These are phyloP conservation scores for Aphodius sticticus DNA, from an alignment of 2,888 invertebrate species.

Conservation along the genomic window DNA sequence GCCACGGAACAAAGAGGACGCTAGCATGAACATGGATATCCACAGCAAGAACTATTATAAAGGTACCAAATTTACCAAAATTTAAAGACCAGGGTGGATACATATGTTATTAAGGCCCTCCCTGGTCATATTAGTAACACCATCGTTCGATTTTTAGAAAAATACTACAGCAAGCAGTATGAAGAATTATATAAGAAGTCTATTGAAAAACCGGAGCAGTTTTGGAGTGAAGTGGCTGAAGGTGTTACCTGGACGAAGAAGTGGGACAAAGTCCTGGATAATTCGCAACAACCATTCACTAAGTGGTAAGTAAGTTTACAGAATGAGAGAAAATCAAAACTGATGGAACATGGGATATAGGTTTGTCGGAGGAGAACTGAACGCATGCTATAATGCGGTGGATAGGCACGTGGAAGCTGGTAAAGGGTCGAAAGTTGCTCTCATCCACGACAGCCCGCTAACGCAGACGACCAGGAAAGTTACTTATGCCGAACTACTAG, in stretches of 20 bases:
- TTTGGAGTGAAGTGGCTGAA: conserved; percentile 84
- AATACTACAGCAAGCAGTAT: conserved; percentile 56
- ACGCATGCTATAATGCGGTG: conserved; percentile 92
- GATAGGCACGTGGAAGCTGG: conserved; percentile 89
- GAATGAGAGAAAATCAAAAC: not conserved
- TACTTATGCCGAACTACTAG: conserved; percentile 81
- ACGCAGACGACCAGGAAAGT: conserved; percentile 79
- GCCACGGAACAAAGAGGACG: not conserved
- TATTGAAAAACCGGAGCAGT: conserved; percentile 79
- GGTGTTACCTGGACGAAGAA: conserved; percentile 82
- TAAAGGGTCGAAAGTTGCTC: conserved; percentile 77
- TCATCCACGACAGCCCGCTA: conserved; percentile 91
- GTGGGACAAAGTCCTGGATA: conserved; percentile 85
- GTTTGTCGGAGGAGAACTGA: conserved; percentile 91
- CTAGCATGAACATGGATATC: not conserved
- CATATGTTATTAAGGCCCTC: not conserved
- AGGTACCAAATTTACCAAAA: not conserved
- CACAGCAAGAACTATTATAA: not conserved
- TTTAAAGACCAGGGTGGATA: not conserved
- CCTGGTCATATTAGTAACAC: not conserved
- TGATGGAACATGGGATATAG: conserved; percentile 57
- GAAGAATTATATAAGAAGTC: conserved; percentile 73
- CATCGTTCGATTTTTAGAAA: not conserved
- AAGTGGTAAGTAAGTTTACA: conserved; percentile 74
- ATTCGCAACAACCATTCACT: conserved; percentile 84